Percentiles rank a stretch among this genome's conserved stretches.
Conservation (phyloP, 2,113 vertebrate species). For the Indicator maculatus region DNA sequence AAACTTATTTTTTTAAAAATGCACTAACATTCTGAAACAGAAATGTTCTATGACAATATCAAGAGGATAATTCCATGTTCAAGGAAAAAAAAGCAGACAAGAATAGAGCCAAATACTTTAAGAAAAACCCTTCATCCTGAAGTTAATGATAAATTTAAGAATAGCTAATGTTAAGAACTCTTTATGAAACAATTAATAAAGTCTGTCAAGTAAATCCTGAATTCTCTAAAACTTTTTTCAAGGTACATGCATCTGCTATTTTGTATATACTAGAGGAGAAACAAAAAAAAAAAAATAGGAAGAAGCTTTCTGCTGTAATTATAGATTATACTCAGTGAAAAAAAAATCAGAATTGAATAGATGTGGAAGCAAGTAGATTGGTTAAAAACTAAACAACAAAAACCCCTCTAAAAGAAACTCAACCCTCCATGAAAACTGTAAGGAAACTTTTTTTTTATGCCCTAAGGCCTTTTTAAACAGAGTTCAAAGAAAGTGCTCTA, state of each 20-base stretch:
- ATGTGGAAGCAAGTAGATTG: not conserved
- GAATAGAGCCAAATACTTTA: conserved; percentile 35
- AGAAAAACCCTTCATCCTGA: not conserved
- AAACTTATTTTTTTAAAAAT: not conserved
- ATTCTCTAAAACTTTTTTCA: not conserved
- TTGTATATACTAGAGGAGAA: not conserved
- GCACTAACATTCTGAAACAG: not conserved
- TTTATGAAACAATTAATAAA: conserved; percentile 30
- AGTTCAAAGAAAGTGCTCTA: not conserved
- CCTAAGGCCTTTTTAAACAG: not conserved
- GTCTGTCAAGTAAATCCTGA: not conserved
- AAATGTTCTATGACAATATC: not conserved
- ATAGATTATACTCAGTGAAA: not conserved
- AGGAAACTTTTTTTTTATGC: not conserved
- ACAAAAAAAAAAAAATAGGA: not conserved
- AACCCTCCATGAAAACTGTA: not conserved
- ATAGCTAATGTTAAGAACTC: conserved; percentile 30
- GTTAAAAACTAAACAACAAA: not conserved
- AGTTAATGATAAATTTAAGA: conserved; percentile 49
- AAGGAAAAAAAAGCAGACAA: not conserved
- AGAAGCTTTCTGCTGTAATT: not conserved
- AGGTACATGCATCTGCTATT: not conserved
- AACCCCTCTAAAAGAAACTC: too few relatives aligned
- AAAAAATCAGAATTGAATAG: not conserved
- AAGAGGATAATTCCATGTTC: not conserved